These are phyloP conservation scores for Drosophila setosimentum DNA, from an alignment of 2,888 invertebrate genomes.

Conservation along the genomic window DNA sequence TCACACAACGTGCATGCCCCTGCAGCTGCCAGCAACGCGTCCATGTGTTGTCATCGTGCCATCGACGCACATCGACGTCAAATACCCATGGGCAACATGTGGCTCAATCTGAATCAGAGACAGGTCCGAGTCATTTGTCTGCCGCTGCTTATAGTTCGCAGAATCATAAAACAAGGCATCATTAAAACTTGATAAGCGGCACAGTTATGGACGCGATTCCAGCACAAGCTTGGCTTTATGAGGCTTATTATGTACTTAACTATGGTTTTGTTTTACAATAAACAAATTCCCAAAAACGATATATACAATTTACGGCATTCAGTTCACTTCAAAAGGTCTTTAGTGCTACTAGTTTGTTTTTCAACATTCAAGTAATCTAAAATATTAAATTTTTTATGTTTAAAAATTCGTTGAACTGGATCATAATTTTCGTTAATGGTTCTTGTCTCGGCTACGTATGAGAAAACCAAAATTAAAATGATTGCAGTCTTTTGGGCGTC, in stretches of 20 bases:
- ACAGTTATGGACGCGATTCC: not conserved
- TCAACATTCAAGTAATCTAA: not conserved
- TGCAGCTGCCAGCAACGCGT: not conserved
- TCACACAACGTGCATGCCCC: not conserved
- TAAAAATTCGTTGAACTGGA: not conserved
- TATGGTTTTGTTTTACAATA: not conserved
- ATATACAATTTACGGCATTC: not conserved
- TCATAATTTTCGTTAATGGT: conserved; percentile 2
- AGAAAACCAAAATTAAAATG: not conserved
- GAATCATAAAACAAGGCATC: conserved; percentile 17
- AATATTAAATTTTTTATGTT: not conserved
- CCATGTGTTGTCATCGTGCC: conserved; percentile 2
- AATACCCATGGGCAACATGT: conserved; percentile 43
- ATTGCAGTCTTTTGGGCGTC: conserved; percentile 29
- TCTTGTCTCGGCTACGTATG: conserved; percentile 20
- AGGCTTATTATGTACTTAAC: not conserved
- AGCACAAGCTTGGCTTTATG: not conserved
- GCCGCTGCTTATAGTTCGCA: conserved; percentile 27
- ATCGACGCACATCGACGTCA: conserved; percentile 19
- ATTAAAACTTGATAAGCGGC: conserved; percentile 20
- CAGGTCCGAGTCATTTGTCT: conserved; percentile 13
- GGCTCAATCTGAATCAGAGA: conserved; percentile 35
- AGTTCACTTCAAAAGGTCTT: not conserved
- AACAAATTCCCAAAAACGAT: not conserved
- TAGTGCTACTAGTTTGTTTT: not conserved